Evolutionary conservation across 2,113 vertebrate species (phyloP).

Genomic region (Hemiscyllium ocellatum): DNA sequence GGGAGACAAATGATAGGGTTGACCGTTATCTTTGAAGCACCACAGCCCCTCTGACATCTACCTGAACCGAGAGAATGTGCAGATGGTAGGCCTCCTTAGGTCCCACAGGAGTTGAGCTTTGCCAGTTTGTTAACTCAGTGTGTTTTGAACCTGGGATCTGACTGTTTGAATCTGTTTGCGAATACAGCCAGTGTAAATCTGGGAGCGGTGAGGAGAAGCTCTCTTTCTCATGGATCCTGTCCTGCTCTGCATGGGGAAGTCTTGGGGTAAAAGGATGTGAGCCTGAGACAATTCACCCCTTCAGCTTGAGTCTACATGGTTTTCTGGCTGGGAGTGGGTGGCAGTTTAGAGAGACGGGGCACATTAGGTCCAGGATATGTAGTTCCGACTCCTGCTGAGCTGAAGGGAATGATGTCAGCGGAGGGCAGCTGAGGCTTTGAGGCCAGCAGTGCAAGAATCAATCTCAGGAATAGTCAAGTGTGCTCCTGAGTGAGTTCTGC

Average conservation of each 20-base stretch:
- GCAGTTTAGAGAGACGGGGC: not conserved
- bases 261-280: not conserved
- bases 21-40: not conserved
- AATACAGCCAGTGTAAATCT: not conserved
- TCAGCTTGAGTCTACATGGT: not conserved
- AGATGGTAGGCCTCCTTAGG: not conserved
- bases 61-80: not conserved
- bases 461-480: not conserved
- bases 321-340: not conserved
- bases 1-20: not conserved
- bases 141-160: not conserved
- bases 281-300: not conserved
- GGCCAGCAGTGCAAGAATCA: not conserved
- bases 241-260: not conserved
- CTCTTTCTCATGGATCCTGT: not conserved
- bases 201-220: not conserved
- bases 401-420: not conserved
- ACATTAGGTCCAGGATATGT: not conserved
- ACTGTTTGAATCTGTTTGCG: not conserved
- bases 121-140: not conserved
- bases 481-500: too few species aligned
- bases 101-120: not conserved
- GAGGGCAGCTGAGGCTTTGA: not conserved
- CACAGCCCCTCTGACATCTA: not conserved
- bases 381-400: not conserved